Percentiles rank a stretch among this genome's conserved stretches.
Conservation (phyloP, 92 coral and sea anemone species). For the Blastomussa wellsi region DNA sequence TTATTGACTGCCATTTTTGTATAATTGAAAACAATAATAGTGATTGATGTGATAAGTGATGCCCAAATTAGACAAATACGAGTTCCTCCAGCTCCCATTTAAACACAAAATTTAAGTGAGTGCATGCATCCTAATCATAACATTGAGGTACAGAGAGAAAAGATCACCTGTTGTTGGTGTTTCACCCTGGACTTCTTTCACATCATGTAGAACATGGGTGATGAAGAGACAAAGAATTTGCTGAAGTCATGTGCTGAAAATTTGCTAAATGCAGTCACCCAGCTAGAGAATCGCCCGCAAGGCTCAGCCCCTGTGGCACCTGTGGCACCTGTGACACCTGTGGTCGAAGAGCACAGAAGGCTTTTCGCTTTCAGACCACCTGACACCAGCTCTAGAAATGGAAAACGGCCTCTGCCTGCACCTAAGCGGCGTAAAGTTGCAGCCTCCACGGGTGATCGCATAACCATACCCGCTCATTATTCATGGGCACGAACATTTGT, state of each 20-base stretch:
- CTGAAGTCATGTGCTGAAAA: constrained; percentile 3
- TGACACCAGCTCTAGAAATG: constrained; percentile 2
- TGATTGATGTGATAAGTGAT: too few relatives aligned
- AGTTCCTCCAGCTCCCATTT: too few relatives aligned
- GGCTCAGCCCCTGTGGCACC: too few relatives aligned
- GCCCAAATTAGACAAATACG: too few relatives aligned
- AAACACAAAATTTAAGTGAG: too few relatives aligned
- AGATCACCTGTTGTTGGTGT: constrained; percentile 19
- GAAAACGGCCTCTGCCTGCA: neutral
- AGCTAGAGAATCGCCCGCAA: neutral
- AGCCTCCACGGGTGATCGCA: neutral
- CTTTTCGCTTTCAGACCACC: constrained; percentile 60
- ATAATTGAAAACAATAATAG: too few relatives aligned
- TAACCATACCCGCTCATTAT: constrained; percentile 15
- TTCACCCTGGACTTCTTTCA: constrained; percentile 2
- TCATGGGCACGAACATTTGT: constrained; percentile 50
- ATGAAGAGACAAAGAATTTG: constrained; percentile 11
- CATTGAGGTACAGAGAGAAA: neutral
- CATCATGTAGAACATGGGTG: constrained; percentile 6
- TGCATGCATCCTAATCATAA: too few relatives aligned
- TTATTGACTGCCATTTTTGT: too few relatives aligned
- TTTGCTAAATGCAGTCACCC: constrained; percentile 20
- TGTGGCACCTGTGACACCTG: neutral
- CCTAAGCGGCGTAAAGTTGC: constrained; percentile 21
- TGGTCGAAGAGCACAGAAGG: constrained; percentile 50